Evolutionary conservation across 1,140 invertebrate species (phyloP).

Genomic region (Pinna nobilis): DNA sequence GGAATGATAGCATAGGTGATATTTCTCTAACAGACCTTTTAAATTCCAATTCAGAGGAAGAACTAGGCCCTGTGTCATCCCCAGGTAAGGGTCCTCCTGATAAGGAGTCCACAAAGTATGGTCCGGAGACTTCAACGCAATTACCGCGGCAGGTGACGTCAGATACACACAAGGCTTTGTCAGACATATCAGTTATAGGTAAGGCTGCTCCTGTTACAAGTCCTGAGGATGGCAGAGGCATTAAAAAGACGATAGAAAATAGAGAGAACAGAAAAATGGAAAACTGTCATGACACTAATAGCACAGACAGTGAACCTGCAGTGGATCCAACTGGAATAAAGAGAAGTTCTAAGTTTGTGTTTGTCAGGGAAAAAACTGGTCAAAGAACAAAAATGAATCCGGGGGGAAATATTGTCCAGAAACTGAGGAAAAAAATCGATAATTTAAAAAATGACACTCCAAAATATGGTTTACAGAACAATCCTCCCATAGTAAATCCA

Average conservation of each 20-base stretch:
- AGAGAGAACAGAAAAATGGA: neutral
- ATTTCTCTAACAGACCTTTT: constrained; percentile 46
- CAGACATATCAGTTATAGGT: neutral
- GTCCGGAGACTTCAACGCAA: constrained; percentile 29
- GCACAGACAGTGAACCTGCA: neutral
- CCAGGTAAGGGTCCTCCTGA: constrained; percentile 17
- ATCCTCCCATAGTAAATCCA: too few relatives aligned
- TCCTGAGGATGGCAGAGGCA: neutral
- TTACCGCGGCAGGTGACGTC: neutral
- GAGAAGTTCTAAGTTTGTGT: neutral
- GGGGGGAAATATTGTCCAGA: neutral
- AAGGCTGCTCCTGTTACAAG: neutral
- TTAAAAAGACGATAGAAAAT: neutral
- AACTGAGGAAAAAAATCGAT: neutral
- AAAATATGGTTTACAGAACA: too few relatives aligned
- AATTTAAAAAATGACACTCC: too few relatives aligned
- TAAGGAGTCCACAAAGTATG: neutral
- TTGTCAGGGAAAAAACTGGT: neutral
- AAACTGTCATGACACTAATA: neutral
- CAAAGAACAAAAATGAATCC: neutral
- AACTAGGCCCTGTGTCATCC: neutral
- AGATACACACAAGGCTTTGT: neutral
- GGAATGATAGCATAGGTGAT: constrained; percentile 24
- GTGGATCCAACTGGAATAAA: neutral
- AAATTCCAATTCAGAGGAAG: constrained; percentile 31